A percentile compares a stretch with the other conserved stretches of the same genome.
phyloP scores from a whole-genome alignment of 1,140 invertebrate species.

The Cyphomyrmex costatus region DNA sequence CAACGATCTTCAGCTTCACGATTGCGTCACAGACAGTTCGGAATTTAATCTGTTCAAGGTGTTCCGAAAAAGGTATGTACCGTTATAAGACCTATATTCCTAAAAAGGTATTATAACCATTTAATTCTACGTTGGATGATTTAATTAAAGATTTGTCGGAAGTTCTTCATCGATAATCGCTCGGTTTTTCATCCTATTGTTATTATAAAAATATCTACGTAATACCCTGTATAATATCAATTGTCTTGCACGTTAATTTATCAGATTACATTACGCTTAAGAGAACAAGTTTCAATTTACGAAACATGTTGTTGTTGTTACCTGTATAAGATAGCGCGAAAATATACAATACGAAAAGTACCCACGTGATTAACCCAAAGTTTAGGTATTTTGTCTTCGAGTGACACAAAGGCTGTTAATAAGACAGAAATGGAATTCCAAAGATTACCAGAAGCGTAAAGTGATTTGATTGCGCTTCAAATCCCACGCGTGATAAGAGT shows the following conservation, averaged over 20 bases:
- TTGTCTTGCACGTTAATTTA: neutral
- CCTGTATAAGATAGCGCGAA: neutral
- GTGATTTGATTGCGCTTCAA: conserved; percentile 14
- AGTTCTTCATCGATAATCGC: neutral
- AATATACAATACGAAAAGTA: conserved; percentile 1
- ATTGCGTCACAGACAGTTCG: conserved; percentile 21
- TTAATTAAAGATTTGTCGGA: neutral
- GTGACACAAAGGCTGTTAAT: conserved; percentile 30
- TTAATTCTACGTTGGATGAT: neutral
- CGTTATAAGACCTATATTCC: conserved; percentile 46
- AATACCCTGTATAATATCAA: neutral
- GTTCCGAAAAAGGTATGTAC: conserved; percentile 11
- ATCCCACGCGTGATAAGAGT: conserved; percentile 29
- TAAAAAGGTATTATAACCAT: conserved; percentile 9
- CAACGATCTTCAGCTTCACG: neutral
- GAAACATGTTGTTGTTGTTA: neutral
- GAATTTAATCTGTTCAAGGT: conserved; percentile 50
- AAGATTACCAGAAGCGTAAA: conserved; percentile 8
- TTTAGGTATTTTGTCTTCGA: neutral
- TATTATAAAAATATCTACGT: neutral
- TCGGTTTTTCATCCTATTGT: neutral
- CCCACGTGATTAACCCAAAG: neutral
- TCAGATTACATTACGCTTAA: neutral
- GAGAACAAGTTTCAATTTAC: neutral
- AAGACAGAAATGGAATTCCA: conserved; percentile 4